phyloP scores from a whole-genome alignment of 2,888 invertebrate genomes.

The Microplitis deprimator region DNA sequence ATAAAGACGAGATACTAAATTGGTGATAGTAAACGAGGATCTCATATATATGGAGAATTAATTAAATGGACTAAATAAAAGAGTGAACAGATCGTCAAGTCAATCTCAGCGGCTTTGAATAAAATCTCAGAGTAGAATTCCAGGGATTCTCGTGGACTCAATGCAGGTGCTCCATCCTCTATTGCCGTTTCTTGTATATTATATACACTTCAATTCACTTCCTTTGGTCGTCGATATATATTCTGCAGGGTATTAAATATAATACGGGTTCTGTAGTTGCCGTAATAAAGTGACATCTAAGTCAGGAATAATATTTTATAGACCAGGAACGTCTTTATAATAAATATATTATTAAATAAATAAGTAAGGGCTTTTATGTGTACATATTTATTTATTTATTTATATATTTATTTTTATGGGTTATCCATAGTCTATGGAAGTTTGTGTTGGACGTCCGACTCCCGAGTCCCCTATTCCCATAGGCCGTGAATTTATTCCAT shows the following conservation, averaged over 20 bases:
- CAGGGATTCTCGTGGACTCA: constrained; percentile 30
- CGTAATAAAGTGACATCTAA: too few relatives aligned
- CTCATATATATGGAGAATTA: background rate
- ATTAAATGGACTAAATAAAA: constrained; percentile 29
- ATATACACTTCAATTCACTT: background rate
- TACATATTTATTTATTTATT: background rate
- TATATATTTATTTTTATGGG: constrained; percentile 14
- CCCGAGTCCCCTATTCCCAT: constrained; percentile 5
- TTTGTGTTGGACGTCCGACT: too few relatives aligned
- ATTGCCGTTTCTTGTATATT: background rate
- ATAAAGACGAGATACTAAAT: background rate
- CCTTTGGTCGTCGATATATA: background rate
- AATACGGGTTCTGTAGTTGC: background rate
- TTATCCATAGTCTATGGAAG: constrained; percentile 15
- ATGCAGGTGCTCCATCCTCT: constrained; percentile 28
- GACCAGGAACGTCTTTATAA: constrained; percentile 16
- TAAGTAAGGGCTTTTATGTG: constrained; percentile 4
- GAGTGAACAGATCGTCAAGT: constrained; percentile 24
- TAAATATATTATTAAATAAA: constrained; percentile 33
- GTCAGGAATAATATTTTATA: background rate
- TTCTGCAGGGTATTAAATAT: background rate
- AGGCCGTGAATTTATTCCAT: constrained; percentile 37
- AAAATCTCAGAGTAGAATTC: constrained; percentile 21
- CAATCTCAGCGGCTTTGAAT: constrained; percentile 12
- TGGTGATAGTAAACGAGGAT: background rate